phyloP scores from a whole-genome alignment of 2,888 invertebrate species.

The Spisula solida region DNA sequence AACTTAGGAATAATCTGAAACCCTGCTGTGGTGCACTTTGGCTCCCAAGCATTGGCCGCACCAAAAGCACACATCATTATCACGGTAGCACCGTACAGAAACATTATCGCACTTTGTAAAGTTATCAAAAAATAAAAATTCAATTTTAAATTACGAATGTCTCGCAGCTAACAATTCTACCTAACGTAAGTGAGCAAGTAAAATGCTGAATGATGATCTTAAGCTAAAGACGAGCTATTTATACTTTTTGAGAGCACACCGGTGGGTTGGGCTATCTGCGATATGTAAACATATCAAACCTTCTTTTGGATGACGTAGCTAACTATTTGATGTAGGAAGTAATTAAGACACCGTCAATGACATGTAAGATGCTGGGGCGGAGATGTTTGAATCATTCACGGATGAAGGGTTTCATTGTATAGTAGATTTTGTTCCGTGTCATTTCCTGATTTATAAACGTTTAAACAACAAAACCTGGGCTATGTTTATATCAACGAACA shows the following conservation, averaged over 20 bases:
- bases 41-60: background rate
- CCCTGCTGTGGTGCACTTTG: constrained; percentile 40
- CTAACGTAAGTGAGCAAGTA: background rate
- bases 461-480: too few relatives aligned
- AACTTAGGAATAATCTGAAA: constrained; percentile 63
- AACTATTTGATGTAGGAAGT: constrained; percentile 9
- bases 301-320: background rate
- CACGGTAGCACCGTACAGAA: background rate
- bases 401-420: too few relatives aligned
- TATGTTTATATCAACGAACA: too few relatives aligned
- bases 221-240: background rate
- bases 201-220: background rate
- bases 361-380: background rate
- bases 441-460: too few relatives aligned
- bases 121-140: background rate
- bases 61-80: background rate
- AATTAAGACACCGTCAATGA: background rate
- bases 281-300: constrained; percentile 8
- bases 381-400: background rate
- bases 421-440: too few relatives aligned
- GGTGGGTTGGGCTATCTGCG: background rate
- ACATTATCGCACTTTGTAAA: constrained; percentile 11
- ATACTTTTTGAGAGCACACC: background rate
- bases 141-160: background rate
- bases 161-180: background rate